Base-by-base conservation (phyloP, 2,113 vertebrate genomes). In the Hipposideros armiger region DNA sequence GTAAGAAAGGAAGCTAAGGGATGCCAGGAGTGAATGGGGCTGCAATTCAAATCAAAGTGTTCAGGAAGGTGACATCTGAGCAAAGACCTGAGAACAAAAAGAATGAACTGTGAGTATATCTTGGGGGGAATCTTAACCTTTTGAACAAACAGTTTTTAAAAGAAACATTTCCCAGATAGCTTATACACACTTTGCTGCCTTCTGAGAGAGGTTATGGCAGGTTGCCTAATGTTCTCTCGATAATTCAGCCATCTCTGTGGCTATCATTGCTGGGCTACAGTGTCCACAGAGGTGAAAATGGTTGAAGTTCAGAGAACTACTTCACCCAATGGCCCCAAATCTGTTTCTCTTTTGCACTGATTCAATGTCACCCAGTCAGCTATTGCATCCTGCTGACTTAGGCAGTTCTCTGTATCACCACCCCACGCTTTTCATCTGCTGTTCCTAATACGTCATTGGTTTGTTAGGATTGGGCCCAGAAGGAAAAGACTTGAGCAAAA, bases 211-310 rank as follows among this genome's bases (percentile, higher is more conserved):
- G 56, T 4, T 4, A 1, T 0, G 6, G 22, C 17, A 62, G 36
- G 16, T 2, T 7, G 45, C 1, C 1, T 2, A 22, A 7, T 0
- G 0, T 20, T 70, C 36, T 30, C 56, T 42, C 24, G n/a, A 8
- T 32, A 7, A 20, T 5, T 20, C 0, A 2, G 40, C 36, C 20
- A 4, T 60, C 40, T 56, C 36, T 54, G 32, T 16, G 67, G 3
- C 50, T 1, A 2, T 47, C 30, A 11, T 0, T 7, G 22, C 20
- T 17, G 32, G 58, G 10, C 19, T 3, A 1, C 0, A 1, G 42
- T 0, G 36, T 36, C 66, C 47, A 5, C 8, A 4, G 22, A 17
- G 42, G 81, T 0, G 20, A 73, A 50, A 28, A 16, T 1, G 4
- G 0, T 3, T 0, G 4, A 11, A 14, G 36, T 14, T 22, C 54